Evolutionary conservation across 2,797 vertebrate genomes (phyloP), one percentile per base, ranked within the genome.

Genomic region (Alosa sapidissima): DNA sequence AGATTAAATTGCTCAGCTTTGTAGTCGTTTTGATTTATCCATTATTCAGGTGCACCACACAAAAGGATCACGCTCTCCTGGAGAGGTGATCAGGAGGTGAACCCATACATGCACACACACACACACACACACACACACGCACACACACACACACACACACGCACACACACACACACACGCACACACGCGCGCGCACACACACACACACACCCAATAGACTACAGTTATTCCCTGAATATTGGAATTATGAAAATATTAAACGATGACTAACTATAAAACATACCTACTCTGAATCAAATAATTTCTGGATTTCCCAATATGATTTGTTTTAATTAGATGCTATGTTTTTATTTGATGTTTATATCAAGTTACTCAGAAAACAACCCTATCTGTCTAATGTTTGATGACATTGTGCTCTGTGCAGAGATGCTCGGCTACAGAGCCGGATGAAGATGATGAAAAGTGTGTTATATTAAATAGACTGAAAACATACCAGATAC

Each of bases 1-100:
- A 94, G 92, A 94, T 95, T 92, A 92, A 94, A 94, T 94, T 94
- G 94, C 93, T 92, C 86, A 89, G 88, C 93, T 94, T 95, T 95
- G 93, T 92, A 91, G 88, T 84, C 88, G 88, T 88, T 94, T 94
- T 92, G 88, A 95, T 94, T 75, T 84, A 94, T 95, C 87, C 94
- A 95, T 95, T 93, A 95, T 94, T 95, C 90, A 95, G 81, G 83
- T 41, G 3, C 19, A 81, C 82, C 48, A 16, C 84, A 47, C 92
- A 94, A 94, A 94, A 91, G 88, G 92, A 94, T 88, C 91, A 55
- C 49, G 87, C 90, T 89, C 90, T 86, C 87, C 88, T 94, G 93
- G 93, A 91, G 60, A 91, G 91, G 90, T 90, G 89, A 88, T 88
- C 89, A 91, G 93, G 78, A 84, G 82, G 47, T 78, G 60, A 84